These are phyloP conservation scores for Popillia japonica DNA, from an alignment of 1,140 invertebrate species.

Conservation along the genomic window DNA sequence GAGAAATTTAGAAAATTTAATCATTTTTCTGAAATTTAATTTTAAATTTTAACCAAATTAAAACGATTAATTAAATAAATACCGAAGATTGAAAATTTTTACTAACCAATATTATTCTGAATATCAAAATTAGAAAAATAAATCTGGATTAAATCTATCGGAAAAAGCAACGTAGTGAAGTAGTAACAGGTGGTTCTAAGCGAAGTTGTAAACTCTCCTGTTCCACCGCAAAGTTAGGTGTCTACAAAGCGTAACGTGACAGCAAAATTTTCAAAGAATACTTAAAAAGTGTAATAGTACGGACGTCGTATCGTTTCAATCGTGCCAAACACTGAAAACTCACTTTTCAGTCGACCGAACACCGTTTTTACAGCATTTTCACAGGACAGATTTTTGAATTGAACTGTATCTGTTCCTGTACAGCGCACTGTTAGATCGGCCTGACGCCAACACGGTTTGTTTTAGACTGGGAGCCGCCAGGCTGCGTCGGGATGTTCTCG, in stretches of 20 bases:
- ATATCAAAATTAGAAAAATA: background rate
- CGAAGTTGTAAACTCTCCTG: background rate
- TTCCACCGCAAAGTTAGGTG: constrained; percentile 1
- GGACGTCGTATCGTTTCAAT: background rate
- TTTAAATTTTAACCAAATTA: no score
- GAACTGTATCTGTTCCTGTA: background rate
- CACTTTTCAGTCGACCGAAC: background rate
- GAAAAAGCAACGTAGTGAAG: background rate
- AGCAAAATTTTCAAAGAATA: background rate
- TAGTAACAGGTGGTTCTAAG: constrained; percentile 42
- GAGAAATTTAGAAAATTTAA: no score
- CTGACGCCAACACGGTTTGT: constrained; percentile 39
- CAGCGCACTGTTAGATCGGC: constrained; percentile 47
- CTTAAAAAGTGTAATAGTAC: background rate
- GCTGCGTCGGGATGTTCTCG: constrained; percentile 46
- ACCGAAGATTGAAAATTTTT: no score
- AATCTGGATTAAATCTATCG: background rate
- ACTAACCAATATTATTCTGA: background rate
- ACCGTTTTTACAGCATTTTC: constrained; percentile 14
- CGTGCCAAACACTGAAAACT: background rate
- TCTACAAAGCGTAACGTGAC: background rate
- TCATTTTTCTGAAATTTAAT: no score
- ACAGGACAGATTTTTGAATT: background rate
- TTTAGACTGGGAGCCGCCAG: constrained; percentile 49
- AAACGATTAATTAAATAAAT: no score